Evolutionary conservation across 2,888 invertebrate genomes (phyloP).

Genomic region (Melieria omissa): DNA sequence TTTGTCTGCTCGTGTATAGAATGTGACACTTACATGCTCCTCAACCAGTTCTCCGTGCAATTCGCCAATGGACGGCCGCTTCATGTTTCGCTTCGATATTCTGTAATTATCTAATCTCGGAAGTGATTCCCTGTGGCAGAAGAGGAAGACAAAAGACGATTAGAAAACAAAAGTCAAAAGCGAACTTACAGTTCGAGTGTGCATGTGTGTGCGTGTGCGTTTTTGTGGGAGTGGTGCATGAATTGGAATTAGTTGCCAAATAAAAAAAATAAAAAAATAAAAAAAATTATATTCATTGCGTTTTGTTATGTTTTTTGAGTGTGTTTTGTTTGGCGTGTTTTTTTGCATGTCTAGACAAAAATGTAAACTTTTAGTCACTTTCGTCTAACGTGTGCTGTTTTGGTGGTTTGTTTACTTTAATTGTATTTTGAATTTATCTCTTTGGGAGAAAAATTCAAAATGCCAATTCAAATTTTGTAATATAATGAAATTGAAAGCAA

Average conservation of each 20-base stretch:
- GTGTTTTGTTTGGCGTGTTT: too few species aligned
- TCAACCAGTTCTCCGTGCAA: slow-evolving; percentile 74
- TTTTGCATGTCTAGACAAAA: neutral
- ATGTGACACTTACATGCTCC: slow-evolving; percentile 58
- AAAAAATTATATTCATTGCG: neutral
- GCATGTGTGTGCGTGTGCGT: slow-evolving; percentile 6
- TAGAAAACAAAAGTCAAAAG: neutral
- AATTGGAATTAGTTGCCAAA: neutral
- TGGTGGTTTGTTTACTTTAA: too few species aligned
- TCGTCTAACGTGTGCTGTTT: too few species aligned
- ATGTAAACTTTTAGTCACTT: neutral
- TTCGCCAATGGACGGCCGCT: slow-evolving; percentile 86
- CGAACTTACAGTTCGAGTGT: neutral
- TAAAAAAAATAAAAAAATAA: neutral
- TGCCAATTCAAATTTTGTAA: too few species aligned
- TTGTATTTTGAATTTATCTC: too few species aligned
- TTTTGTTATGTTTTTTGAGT: neutral
- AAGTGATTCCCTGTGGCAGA: slow-evolving; percentile 74
- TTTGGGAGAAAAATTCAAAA: too few species aligned
- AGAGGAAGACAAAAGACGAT: slow-evolving; percentile 2
- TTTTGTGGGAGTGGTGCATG: neutral
- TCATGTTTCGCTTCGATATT: slow-evolving; percentile 78
- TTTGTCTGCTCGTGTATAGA: neutral
- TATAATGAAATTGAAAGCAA: too few species aligned
- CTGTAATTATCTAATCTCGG: slow-evolving; percentile 87